Conservation (phyloP, 2,888 invertebrate genomes). For the Parnassius smintheus region DNA sequence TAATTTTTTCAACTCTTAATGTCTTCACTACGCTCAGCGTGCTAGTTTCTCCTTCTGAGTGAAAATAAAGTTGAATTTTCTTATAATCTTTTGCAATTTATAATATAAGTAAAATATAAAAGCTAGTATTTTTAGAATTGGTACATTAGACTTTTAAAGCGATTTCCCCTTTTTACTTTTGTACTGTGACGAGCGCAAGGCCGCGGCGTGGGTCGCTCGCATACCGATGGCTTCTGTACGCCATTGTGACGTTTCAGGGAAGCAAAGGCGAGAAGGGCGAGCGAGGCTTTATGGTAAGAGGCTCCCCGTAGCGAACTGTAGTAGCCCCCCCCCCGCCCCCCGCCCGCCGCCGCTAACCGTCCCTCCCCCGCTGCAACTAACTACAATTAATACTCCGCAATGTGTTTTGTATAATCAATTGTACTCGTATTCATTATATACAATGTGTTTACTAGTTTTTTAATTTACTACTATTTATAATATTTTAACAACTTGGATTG, state of each 20-base stretch:
- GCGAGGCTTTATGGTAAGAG: slow-evolving; percentile 87
- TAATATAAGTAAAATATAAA: background rate
- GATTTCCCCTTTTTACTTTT: slow-evolving; percentile 15
- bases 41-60: background rate
- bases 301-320: slow-evolving; percentile 31
- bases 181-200: slow-evolving; percentile 21
- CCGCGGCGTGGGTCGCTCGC: slow-evolving; percentile 39
- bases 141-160: slow-evolving; percentile 13
- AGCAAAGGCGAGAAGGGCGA: slow-evolving; percentile 88
- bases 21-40: background rate
- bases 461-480: too few relatives aligned
- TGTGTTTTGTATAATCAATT: too few relatives aligned
- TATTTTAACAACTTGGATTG: too few relatives aligned
- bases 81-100: background rate
- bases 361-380: background rate
- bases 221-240: slow-evolving; percentile 44
- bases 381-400: background rate
- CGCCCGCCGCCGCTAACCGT: slow-evolving; percentile 25
- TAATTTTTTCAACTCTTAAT: slow-evolving; percentile 10
- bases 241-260: slow-evolving; percentile 81
- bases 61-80: background rate
- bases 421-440: too few relatives aligned
- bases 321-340: slow-evolving; percentile 11
- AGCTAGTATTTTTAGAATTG: background rate
- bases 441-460: too few relatives aligned